Base-by-base conservation (phyloP, 2,888 invertebrate species). In the Agriopis aurantiaria region DNA sequence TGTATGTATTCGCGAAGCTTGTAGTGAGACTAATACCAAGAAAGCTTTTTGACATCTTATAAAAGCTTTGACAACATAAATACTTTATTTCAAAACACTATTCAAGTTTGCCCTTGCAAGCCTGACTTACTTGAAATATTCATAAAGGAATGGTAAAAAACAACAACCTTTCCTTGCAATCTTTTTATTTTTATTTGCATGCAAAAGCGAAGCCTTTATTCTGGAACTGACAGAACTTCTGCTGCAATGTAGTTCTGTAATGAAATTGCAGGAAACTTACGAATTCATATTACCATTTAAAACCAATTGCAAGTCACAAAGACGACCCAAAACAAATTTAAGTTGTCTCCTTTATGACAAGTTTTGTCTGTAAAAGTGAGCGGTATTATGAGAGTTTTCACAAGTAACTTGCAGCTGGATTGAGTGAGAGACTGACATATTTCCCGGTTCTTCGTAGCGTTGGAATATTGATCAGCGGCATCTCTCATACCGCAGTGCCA, bases 391-490 rank as follows among this genome's bases (percentile, higher is more conserved):
- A 68, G 52, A 82, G 75, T 79, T 70, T 80, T 84, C 82, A 80
- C 85, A 86, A 88, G 88, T 88, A 88, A 85, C 84, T 85, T 83
- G 84, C 87, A 87, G 80, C 80, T 79, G 79, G 84, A 90, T 91
- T 89, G 91, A 90, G 86, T 89, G 86, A 90, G 88, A 88, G 88
- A 90, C 89, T 91, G 91, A 88, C 91, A 92, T 90, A 91, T 92
- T 91, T 91, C 90, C 87, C 87, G 90, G 89, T 90, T 92, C 90
- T 90, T 90, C 87, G 87, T 76, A 78, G 86, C 86, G 33, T 4
- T 5, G 88, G 93, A 93, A 93, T 93, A 93, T 93, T 93, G 93
- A 93, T 92, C 91, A 93, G 89, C 82, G 80, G 87, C 91, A 92
- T 91, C 87, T 89, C 90, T 91, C 91, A 91, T 88, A 88, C 90